These are phyloP conservation scores for Eumerus sabulonum DNA, from an alignment of 2,888 invertebrate species.

Conservation along the genomic window DNA sequence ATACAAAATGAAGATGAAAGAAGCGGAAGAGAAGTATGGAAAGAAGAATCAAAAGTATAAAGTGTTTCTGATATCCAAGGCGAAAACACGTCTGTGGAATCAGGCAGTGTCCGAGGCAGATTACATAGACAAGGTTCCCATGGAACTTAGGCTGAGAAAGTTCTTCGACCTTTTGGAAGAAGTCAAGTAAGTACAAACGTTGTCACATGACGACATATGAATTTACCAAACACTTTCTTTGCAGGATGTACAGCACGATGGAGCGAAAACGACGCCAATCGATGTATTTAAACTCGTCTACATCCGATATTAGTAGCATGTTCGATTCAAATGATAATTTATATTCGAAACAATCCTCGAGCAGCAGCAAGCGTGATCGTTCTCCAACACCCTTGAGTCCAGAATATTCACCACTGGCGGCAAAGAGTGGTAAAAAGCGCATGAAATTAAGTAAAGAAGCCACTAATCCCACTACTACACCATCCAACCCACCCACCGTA, in stretches of 20 bases:
- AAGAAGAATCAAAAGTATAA: slow-evolving; percentile 72
- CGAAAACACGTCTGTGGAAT: slow-evolving; percentile 81
- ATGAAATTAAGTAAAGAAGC: slow-evolving; percentile 71
- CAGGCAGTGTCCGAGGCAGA: slow-evolving; percentile 89
- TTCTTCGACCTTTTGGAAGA: slow-evolving; percentile 74
- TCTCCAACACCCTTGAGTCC: slow-evolving; percentile 76
- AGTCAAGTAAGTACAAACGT: slow-evolving; percentile 71
- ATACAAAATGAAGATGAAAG: slow-evolving; percentile 80
- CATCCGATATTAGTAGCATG: slow-evolving; percentile 75
- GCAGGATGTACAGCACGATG: slow-evolving; percentile 26
- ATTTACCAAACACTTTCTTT: no score
- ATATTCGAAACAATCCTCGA: slow-evolving; percentile 65
- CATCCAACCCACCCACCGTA: neutral
- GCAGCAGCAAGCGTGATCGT: slow-evolving; percentile 74
- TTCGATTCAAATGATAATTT: slow-evolving; percentile 75
- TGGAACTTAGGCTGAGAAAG: slow-evolving; percentile 81
- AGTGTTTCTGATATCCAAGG: slow-evolving; percentile 71
- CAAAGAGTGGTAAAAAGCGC: slow-evolving; percentile 70
- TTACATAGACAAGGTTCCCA: slow-evolving; percentile 81
- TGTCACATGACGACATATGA: neutral
- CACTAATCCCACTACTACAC: neutral
- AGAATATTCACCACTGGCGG: slow-evolving; percentile 75
- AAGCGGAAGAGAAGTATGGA: slow-evolving; percentile 79
- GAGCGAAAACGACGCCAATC: slow-evolving; percentile 71
- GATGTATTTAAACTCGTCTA: slow-evolving; percentile 65